Base-by-base conservation (phyloP, 2,113 vertebrate genomes). In the Columba janthina region DNA sequence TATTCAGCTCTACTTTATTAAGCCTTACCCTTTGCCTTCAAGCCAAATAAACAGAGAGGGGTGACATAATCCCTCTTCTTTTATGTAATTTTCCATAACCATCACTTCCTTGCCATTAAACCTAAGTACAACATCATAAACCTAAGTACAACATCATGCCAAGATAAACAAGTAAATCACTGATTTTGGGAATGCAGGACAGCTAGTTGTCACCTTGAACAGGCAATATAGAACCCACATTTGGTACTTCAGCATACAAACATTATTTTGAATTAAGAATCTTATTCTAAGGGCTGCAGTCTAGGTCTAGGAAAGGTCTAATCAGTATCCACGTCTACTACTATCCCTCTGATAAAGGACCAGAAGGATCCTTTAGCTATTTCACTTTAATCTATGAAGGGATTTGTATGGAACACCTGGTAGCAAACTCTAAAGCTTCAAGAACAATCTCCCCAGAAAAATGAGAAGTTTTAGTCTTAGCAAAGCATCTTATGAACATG, bases 1-100 rank as follows among this genome's bases (percentile, higher is more conserved):
- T 85, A 93, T 58, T 88, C 19, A 54, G 12, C 79, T 88, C 31
- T 79, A 40, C n/a, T 65, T 82, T 74, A 60, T 66, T 77, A 76
- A 79, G 48, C 6, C 82, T 88, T 60, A n/a, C 2, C 3, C 18
- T 62, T 78, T 69, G 5, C 12, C 51, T 83, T 78, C 24, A 65
- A 75, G 20, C 22, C 9, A 78, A 86, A 53, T 64, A 72, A 75
- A 78, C 5, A 78, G 19, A 87, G 10, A 44, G 17, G 24, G 31
- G 19, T 32, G 40, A 34, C 13, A 61, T 26, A 40, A 10, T 75
- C 8, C 6, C 9, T 72, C 16, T 44, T 85, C 15, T 24, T 53
- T 56, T 50, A 21, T 9, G 11, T 31, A 73, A 15, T 5, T 78
- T 57, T 48, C 42, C 31, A 58, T 64, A 75, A 53, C 20, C 34